phyloP scores from a whole-genome alignment of 2,797 vertebrate genomes.

The Xenentodon cancila region DNA sequence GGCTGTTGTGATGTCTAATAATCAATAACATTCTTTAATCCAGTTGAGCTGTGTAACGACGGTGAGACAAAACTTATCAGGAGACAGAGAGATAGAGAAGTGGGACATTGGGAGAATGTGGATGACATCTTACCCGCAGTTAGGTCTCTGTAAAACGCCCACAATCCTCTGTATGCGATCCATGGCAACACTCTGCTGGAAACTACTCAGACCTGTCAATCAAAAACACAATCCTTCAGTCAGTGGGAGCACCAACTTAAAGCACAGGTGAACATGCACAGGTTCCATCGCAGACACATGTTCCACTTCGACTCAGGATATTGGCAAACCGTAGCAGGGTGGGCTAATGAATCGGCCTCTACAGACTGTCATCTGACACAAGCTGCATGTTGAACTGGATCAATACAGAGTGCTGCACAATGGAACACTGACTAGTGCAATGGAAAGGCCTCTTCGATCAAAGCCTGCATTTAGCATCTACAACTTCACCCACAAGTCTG shows the following conservation, averaged over 20 bases:
- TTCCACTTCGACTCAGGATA: conserved; percentile 25
- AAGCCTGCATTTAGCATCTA: conserved; percentile 29
- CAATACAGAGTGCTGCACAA: conserved; percentile 41
- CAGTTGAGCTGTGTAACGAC: not conserved
- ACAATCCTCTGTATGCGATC: conserved; percentile 95
- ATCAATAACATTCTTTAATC: conserved; percentile 9
- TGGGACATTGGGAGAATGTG: conserved; percentile 1
- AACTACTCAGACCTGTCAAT: conserved; percentile 89
- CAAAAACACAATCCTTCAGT: conserved; percentile 57
- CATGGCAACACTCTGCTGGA: conserved; percentile 97
- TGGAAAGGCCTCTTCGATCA: conserved; percentile 22
- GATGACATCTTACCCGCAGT: conserved; percentile 85
- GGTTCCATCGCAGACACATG: conserved; percentile 6
- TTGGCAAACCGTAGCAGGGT: conserved; percentile 13
- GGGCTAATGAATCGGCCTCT: conserved; percentile 53
- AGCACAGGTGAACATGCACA: conserved; percentile 13
- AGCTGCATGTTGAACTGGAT: conserved; percentile 41
- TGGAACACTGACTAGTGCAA: conserved; percentile 5
- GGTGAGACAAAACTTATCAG: not conserved
- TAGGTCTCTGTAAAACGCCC: conserved; percentile 91
- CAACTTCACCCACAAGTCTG: conserved; percentile 14
- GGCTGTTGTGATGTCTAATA: conserved; percentile 2
- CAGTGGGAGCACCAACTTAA: conserved; percentile 33
- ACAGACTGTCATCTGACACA: conserved; percentile 34
- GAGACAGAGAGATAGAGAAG: not conserved